A percentile compares a stretch with the other conserved stretches of the same genome.
These are phyloP conservation scores for Hemichromis elongatus DNA, from an alignment of 2,113 vertebrate genomes.

Conservation along the genomic window DNA sequence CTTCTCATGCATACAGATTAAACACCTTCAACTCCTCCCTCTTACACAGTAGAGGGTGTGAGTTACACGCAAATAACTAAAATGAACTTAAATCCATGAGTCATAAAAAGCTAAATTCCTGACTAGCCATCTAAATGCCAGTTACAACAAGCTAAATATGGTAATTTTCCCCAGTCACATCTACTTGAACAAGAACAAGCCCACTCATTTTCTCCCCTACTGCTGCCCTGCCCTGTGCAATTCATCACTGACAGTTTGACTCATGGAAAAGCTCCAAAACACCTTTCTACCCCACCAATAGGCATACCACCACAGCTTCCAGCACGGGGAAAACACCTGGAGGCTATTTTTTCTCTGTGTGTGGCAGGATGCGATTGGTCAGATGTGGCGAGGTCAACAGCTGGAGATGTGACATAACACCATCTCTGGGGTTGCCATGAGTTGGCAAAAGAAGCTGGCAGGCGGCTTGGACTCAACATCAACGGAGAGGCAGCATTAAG, in stretches of 20 bases:
- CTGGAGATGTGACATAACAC: conserved; percentile 35
- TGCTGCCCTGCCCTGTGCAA: conserved; percentile 13
- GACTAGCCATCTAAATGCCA: not conserved
- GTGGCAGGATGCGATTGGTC: conserved; percentile 27
- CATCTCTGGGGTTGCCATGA: not conserved
- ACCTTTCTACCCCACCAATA: not conserved
- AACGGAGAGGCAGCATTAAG: conserved; percentile 6
- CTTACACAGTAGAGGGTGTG: not conserved
- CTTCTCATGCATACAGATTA: not conserved
- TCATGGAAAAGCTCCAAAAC: conserved; percentile 20
- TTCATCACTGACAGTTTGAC: conserved; percentile 47
- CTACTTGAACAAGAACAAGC: conserved; percentile 26
- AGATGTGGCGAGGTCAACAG: conserved; percentile 12
- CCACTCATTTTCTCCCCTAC: not conserved
- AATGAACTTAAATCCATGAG: not conserved
- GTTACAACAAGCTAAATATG: conserved; percentile 29
- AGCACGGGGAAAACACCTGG: conserved; percentile 15
- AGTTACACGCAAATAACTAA: not conserved
- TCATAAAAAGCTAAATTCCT: not conserved
- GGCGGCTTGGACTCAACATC: not conserved
- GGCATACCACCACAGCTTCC: not conserved
- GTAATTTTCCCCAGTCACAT: conserved; percentile 40
- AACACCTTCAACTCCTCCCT: not conserved
- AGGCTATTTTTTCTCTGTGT: conserved; percentile 3
- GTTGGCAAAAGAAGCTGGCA: conserved; percentile 7